Percentiles rank a stretch among this genome's conserved stretches.
phyloP scores from a whole-genome alignment of 2,797 vertebrate genomes.

The Oryzias dopingdopingensis region DNA sequence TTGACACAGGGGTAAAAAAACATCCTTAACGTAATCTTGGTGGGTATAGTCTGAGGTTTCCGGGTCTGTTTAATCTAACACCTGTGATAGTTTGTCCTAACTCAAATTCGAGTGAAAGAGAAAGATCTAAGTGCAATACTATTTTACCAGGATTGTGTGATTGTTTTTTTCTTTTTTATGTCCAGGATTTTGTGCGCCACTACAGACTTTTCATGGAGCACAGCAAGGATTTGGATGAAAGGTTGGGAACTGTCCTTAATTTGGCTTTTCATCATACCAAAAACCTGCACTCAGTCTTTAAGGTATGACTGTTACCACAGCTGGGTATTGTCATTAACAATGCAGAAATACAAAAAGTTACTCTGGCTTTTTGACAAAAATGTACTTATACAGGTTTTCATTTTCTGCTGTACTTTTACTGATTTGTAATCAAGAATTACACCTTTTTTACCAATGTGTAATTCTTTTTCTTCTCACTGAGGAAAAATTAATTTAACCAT shows the following conservation, averaged over 20 bases:
- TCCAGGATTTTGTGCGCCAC: constrained; percentile 78
- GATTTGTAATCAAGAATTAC: not conserved
- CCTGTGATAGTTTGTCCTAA: too few relatives aligned
- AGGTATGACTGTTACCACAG: constrained; percentile 57
- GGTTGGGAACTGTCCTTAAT: constrained; percentile 82
- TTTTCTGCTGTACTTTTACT: not conserved
- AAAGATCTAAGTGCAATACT: too few relatives aligned
- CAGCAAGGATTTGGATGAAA: constrained; percentile 82
- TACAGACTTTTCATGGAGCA: constrained; percentile 77
- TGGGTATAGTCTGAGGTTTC: too few relatives aligned
- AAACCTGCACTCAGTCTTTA: constrained; percentile 78
- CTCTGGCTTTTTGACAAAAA: too few relatives aligned
- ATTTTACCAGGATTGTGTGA: too few relatives aligned
- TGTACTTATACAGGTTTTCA: too few relatives aligned
- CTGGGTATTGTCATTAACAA: not conserved
- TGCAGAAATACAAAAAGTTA: too few relatives aligned
- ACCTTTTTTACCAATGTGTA: not conserved
- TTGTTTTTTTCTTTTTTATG: constrained; percentile 22
- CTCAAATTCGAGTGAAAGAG: too few relatives aligned
- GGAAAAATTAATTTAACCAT: not conserved
- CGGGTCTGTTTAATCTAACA: too few relatives aligned
- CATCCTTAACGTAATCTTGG: too few relatives aligned
- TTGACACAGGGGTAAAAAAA: too few relatives aligned
- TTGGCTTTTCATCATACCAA: constrained; percentile 81
- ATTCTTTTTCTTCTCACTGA: too few relatives aligned